phyloP scores from a whole-genome alignment of 2,888 invertebrate genomes.

The Cephus runcator region DNA sequence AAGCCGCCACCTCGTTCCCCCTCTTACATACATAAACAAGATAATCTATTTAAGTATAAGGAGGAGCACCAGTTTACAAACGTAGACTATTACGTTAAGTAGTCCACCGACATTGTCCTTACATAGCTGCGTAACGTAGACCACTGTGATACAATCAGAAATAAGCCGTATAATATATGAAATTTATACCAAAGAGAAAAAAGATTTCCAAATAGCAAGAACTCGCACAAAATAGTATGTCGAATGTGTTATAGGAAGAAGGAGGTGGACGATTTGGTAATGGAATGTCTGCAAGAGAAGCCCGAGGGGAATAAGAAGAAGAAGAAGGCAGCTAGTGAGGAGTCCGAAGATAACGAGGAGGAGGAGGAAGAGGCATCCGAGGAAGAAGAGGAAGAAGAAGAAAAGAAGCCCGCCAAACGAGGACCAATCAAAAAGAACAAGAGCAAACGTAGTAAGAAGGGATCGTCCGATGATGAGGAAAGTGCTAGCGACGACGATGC shows the following conservation, averaged over 20 bases:
- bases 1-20: conserved; percentile 61
- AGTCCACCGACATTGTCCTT: background rate
- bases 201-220: background rate
- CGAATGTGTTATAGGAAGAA: conserved; percentile 73
- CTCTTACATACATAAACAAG: conserved; percentile 41
- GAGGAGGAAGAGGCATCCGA: conserved; percentile 67
- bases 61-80: background rate
- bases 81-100: background rate
- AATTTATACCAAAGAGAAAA: background rate
- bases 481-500: conserved; percentile 68
- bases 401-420: conserved; percentile 71
- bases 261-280: conserved; percentile 88
- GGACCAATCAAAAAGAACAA: conserved; percentile 67
- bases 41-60: background rate
- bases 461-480: conserved; percentile 67
- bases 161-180: background rate
- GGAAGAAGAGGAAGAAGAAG: conserved; percentile 68
- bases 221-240: background rate
- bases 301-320: conserved; percentile 64
- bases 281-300: conserved; percentile 75
- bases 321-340: conserved; percentile 63
- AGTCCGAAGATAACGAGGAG: conserved; percentile 67
- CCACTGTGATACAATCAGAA: background rate
- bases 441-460: conserved; percentile 67
- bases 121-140: background rate